phyloP scores from a whole-genome alignment of 2,888 invertebrate species.

The Drosophila niveifrons region DNA sequence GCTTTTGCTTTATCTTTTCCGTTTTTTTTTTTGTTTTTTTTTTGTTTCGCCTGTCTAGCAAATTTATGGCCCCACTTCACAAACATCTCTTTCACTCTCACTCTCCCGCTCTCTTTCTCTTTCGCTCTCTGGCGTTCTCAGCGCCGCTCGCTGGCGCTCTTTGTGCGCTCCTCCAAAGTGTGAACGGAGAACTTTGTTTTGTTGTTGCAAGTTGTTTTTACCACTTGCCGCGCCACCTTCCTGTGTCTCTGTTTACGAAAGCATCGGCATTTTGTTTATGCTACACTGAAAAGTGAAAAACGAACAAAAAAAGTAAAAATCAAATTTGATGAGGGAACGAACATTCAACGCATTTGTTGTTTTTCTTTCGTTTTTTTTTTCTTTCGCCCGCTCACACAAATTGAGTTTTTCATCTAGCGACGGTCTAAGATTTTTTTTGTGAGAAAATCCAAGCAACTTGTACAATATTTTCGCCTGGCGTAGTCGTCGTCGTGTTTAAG shows the following conservation, averaged over 20 bases:
- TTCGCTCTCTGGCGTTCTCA: not conserved
- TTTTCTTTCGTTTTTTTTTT: constrained; percentile 59
- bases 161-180: constrained; percentile 29
- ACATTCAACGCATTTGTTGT: constrained; percentile 70
- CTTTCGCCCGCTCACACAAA: constrained; percentile 65
- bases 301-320: constrained; percentile 36
- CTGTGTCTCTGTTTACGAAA: constrained; percentile 74
- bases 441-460: constrained; percentile 73
- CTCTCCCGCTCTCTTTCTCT: constrained; percentile 7
- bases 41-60: constrained; percentile 17
- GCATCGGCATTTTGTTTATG: constrained; percentile 72
- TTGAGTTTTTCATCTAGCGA: constrained; percentile 60
- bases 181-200: constrained; percentile 13
- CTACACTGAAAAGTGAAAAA: constrained; percentile 37
- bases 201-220: constrained; percentile 9
- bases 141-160: constrained; percentile 32
- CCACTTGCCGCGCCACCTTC: constrained; percentile 50
- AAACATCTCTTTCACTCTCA: not conserved
- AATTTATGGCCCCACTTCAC: constrained; percentile 66
- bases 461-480: constrained; percentile 60
- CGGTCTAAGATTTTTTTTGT: constrained; percentile 29
- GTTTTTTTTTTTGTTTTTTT: too few relatives aligned
- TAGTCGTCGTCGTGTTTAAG: constrained; percentile 81
- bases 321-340: constrained; percentile 54
- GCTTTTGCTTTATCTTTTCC: too few relatives aligned